A percentile compares a stretch with the other conserved stretches of the same genome.
Conservation (phyloP, 2,113 vertebrate species). For the Pogona vitticeps region DNA sequence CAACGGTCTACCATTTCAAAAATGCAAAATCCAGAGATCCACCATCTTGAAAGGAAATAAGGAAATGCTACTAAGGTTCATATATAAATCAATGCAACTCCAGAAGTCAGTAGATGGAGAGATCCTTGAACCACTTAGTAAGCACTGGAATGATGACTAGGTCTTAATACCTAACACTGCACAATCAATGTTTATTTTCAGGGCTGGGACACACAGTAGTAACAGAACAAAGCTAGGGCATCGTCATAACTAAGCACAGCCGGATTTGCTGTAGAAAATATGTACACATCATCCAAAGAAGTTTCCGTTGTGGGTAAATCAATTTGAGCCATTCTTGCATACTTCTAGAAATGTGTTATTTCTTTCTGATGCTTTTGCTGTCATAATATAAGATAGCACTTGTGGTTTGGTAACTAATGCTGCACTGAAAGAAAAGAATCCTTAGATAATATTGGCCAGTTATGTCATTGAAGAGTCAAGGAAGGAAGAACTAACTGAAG, state of each 20-base stretch:
- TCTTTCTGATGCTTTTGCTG: background rate
- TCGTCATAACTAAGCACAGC: slow-evolving; percentile 39
- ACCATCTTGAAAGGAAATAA: too few species aligned
- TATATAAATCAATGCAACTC: background rate
- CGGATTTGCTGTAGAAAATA: slow-evolving; percentile 17
- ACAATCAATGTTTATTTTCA: slow-evolving; percentile 68
- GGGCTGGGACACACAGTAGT: slow-evolving; percentile 47
- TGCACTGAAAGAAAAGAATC: background rate
- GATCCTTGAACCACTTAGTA: background rate
- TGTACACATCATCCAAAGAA: slow-evolving; percentile 40
- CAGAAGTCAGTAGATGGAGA: background rate
- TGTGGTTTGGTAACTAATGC: background rate
- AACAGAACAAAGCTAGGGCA: slow-evolving; percentile 30
- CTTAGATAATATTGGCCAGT: background rate
- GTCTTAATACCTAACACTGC: slow-evolving; percentile 44
- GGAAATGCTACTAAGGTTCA: too few species aligned
- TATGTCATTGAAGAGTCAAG: too few species aligned
- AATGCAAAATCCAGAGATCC: too few species aligned
- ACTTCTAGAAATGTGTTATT: background rate
- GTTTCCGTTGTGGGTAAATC: slow-evolving; percentile 18
- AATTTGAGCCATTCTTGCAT: slow-evolving; percentile 27
- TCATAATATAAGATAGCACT: background rate
- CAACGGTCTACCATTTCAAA: too few species aligned
- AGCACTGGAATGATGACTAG: slow-evolving; percentile 59
- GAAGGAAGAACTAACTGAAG: background rate